These are phyloP conservation scores for Sebastes jordani DNA, from an alignment of 2,797 vertebrate genomes.

Conservation along the genomic window DNA sequence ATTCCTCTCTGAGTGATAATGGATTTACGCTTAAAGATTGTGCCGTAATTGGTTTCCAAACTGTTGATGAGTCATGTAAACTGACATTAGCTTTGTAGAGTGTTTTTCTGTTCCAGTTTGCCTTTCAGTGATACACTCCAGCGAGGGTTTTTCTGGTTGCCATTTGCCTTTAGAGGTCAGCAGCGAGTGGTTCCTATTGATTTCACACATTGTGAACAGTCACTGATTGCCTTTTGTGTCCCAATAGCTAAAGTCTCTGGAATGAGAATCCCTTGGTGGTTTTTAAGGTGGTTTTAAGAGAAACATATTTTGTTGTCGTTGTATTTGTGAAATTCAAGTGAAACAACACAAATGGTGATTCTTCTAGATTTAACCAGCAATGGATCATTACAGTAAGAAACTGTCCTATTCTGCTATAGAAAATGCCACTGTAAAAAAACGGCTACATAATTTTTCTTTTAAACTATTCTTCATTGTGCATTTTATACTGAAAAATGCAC, in stretches of 20 bases:
- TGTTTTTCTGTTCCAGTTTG: constrained; percentile 5
- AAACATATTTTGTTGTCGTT: background rate
- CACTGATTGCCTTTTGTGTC: constrained; percentile 27
- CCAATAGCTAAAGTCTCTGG: constrained; percentile 9
- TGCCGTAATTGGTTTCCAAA: constrained; percentile 1
- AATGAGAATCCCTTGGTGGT: background rate
- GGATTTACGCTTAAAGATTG: background rate
- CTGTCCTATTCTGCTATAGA: background rate
- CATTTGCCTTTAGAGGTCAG: constrained; percentile 43
- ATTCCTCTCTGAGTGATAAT: background rate
- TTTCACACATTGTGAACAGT: constrained; percentile 32
- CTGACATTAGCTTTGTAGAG: background rate
- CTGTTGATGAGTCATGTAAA: constrained; percentile 3
- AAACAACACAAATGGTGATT: background rate
- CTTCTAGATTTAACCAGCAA: background rate
- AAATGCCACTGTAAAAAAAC: background rate
- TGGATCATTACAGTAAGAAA: background rate
- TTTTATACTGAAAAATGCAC: too few relatives aligned
- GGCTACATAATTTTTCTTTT: background rate
- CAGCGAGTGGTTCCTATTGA: constrained; percentile 45
- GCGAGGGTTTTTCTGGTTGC: constrained; percentile 9
- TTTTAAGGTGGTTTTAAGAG: background rate
- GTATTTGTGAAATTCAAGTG: background rate
- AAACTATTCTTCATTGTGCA: background rate
- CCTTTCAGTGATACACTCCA: background rate